Evolutionary conservation across 2,113 vertebrate genomes (phyloP), one percentile per base, ranked within the genome.

Genomic region (Poeciliopsis occidentalis): DNA sequence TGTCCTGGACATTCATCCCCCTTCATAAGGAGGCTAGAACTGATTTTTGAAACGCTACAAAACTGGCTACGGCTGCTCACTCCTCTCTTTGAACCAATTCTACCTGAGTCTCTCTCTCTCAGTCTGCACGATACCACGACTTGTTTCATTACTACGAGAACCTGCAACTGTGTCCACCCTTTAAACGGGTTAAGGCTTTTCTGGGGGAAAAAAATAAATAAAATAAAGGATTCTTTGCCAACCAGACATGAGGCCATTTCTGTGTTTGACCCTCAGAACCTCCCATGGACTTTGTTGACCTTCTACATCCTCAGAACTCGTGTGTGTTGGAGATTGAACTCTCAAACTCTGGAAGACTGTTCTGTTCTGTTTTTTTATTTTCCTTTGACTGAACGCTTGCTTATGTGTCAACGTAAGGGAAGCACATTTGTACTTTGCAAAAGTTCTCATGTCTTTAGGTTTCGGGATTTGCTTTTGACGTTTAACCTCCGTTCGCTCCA

Each of bases 251-350:
- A 91, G 90, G 86, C 85, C 84, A 80, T 92, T 79, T 76, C 79
- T 89, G 73, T 91, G 71, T 85, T 85, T 88, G 86, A 92, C 85
- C 78, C 78, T 88, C 81, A 87, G 88, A 92, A 90, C 87, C 91
- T 91, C 88, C 83, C 90, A 88, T 92, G 87, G 88, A 93, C 92
- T 88, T 88, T 80, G 84, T 88, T 89, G 82, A 89, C 80, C 90
- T 89, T 87, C 79, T 89, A 71, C 89, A 89, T 91, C 83, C 60
- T 67, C 69, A 60, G 83, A 92, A 91, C 90, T 90, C 89, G 80
- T 85, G 74, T 83, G 71, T 88, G 87, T 93, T 91, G 79, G 82
- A 92, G 87, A 84, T 83, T 85, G 84, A 75, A 73, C 69, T 82
- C 79, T 89, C 79, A 80, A 84, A 79, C 77, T 87, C 85, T 86